Evolutionary conservation across 2,797 vertebrate genomes (phyloP).

Genomic region (Tapera naevia): DNA sequence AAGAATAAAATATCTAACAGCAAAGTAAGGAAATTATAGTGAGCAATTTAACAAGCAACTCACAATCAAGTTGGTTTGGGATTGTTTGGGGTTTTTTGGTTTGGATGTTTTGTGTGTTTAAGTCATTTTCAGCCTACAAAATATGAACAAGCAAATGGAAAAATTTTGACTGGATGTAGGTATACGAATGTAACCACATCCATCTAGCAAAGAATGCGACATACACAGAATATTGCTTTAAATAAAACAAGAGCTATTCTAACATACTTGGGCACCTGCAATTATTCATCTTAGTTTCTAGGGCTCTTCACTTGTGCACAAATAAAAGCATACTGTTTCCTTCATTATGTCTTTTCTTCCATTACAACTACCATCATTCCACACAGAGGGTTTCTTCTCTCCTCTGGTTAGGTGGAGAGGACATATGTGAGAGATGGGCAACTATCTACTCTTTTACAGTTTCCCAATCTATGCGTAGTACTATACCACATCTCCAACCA

Average conservation of each 20-base stretch:
- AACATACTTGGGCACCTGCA: neutral
- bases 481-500: neutral
- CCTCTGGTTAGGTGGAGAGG: neutral
- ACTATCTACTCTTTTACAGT: accelerated
- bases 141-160: neutral
- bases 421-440: neutral
- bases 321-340: neutral
- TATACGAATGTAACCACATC: neutral
- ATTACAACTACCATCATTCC: neutral
- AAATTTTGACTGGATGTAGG: neutral
- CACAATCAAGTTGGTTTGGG: neutral
- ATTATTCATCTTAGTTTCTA: neutral
- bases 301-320: neutral
- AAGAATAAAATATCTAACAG: neutral
- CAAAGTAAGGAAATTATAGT: neutral
- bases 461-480: neutral
- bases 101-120: neutral
- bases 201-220: neutral
- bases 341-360: neutral
- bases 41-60: neutral
- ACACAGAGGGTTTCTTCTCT: neutral
- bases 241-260: neutral
- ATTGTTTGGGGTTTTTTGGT: neutral
- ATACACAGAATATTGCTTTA: neutral
- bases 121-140: neutral